Conservation (phyloP, 2,113 vertebrate species). For the Lagenorhynchus albirostris region DNA sequence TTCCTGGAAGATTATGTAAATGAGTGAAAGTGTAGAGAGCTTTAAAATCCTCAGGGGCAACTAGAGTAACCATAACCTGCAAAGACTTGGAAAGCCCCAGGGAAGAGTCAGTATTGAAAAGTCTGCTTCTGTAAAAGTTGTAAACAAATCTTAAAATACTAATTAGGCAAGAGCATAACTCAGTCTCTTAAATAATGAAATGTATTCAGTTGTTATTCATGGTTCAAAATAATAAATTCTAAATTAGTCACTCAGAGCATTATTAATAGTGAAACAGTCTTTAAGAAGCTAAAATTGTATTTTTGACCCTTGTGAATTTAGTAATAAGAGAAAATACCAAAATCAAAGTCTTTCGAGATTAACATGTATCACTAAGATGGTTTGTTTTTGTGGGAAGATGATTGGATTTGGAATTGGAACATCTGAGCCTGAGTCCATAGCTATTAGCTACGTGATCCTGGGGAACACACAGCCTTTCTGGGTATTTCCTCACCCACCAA, state of each 20-base stretch:
- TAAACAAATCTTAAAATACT: slow-evolving; percentile 77
- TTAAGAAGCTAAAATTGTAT: slow-evolving; percentile 56
- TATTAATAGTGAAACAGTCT: slow-evolving; percentile 81
- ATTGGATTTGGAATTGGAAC: not conserved
- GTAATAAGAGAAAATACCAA: slow-evolving; percentile 52
- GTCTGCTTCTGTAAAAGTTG: slow-evolving; percentile 47
- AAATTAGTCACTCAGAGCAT: slow-evolving; percentile 81
- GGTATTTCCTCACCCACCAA: not conserved
- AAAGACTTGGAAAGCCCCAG: slow-evolving; percentile 22
- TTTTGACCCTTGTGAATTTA: slow-evolving; percentile 44
- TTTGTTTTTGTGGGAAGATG: not conserved
- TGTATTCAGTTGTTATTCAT: slow-evolving; percentile 67
- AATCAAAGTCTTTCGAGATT: slow-evolving; percentile 40
- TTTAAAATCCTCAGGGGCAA: slow-evolving; percentile 26
- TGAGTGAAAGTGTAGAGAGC: slow-evolving; percentile 31
- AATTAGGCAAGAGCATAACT: slow-evolving; percentile 82
- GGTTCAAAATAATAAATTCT: slow-evolving; percentile 79
- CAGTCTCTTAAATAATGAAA: slow-evolving; percentile 80
- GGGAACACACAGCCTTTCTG: not conserved
- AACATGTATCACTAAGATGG: not conserved
- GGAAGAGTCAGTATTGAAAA: slow-evolving; percentile 39
- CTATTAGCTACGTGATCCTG: not conserved
- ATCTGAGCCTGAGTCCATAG: not conserved
- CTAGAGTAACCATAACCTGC: slow-evolving; percentile 21
- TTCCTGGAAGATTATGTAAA: slow-evolving; percentile 37